A percentile compares a stretch with the other conserved stretches of the same genome.
Evolutionary conservation across 2,797 vertebrate species (phyloP).

Genomic region (Acrossocheilus wenchowensis): DNA sequence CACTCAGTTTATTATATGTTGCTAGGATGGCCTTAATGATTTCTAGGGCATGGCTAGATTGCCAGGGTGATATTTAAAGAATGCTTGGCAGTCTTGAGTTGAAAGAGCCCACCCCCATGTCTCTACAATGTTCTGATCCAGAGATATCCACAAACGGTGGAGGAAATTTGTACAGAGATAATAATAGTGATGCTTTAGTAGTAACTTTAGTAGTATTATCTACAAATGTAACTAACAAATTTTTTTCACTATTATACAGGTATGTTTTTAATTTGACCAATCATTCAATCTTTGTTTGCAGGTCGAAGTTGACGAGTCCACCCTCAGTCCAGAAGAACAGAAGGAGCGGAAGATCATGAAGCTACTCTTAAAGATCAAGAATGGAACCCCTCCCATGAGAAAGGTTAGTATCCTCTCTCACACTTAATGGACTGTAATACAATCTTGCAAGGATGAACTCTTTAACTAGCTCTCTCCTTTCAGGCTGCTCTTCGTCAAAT

Average conservation of each 20-base stretch:
- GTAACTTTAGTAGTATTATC: background rate
- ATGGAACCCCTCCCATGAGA: constrained; percentile 98
- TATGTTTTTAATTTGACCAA: background rate
- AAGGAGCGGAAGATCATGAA: constrained; percentile 99
- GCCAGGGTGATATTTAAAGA: background rate
- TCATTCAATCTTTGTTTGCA: constrained; percentile 62
- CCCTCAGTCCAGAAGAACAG: constrained; percentile 96
- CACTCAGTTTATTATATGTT: background rate
- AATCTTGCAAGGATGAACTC: background rate
- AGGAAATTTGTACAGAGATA: no score
- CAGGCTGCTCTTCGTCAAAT: constrained; percentile 97
- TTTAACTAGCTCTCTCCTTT: constrained; percentile 15
- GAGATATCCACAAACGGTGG: background rate
- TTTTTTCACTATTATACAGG: background rate
- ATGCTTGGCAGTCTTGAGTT: background rate
- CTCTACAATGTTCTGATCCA: background rate
- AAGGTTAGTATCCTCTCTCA: constrained; percentile 77
- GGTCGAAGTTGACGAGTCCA: constrained; percentile 99
- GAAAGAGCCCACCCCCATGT: background rate
- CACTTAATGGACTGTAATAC: background rate
- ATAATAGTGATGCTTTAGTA: background rate
- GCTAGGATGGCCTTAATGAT: no score
- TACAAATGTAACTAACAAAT: background rate
- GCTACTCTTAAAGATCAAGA: constrained; percentile 97
- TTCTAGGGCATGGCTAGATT: background rate